A percentile compares a stretch with the other conserved stretches of the same genome.
These are phyloP conservation scores for Periparus ater DNA, from an alignment of 2,797 vertebrate species.

Conservation along the genomic window DNA sequence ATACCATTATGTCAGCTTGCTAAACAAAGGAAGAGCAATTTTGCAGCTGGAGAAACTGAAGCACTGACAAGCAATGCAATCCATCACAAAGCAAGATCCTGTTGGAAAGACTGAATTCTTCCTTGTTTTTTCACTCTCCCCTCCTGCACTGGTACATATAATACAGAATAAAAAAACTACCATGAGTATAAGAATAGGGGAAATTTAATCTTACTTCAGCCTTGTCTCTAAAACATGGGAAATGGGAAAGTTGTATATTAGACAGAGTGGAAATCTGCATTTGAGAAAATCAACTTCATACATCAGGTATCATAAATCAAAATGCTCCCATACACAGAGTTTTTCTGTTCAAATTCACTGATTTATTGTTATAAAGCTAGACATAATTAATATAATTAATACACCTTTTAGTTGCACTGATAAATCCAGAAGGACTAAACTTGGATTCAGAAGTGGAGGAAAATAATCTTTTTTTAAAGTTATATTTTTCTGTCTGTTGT, in stretches of 20 bases:
- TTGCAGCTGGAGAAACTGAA: background rate
- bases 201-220: background rate
- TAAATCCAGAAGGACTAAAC: background rate
- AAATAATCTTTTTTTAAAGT: background rate
- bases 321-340: background rate
- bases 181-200: background rate
- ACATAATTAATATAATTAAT: background rate
- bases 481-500: background rate
- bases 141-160: background rate
- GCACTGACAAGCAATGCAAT: background rate
- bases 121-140: background rate
- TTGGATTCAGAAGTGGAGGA: background rate
- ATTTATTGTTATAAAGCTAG: background rate
- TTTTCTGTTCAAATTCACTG: background rate
- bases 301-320: background rate
- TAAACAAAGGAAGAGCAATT: background rate
- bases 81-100: background rate
- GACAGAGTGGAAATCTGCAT: background rate
- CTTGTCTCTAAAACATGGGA: background rate
- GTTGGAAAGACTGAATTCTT: background rate
- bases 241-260: background rate
- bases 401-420: background rate
- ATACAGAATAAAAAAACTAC: background rate
- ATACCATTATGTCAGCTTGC: background rate
- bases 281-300: background rate